Conservation (phyloP, 35 echinoderm and acorn worm species). For the Lytechinus pictus region DNA sequence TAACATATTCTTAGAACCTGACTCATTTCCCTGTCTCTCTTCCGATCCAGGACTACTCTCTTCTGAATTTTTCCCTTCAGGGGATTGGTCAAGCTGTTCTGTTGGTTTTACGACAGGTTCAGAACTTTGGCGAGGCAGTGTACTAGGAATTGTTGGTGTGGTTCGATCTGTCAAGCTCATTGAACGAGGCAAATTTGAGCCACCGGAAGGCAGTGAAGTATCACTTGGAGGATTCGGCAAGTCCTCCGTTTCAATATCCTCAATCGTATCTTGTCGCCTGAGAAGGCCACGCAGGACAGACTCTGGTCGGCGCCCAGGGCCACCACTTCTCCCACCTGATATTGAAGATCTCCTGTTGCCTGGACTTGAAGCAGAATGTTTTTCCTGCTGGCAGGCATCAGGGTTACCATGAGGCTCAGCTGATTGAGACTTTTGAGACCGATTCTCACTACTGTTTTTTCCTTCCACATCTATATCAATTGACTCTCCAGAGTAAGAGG, state of each 20-base stretch:
- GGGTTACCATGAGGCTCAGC: slow-evolving; percentile 2
- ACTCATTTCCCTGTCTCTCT: background rate
- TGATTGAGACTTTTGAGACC: slow-evolving; percentile 11
- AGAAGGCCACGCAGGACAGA: slow-evolving; percentile 51
- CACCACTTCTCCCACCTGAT: slow-evolving; percentile 39
- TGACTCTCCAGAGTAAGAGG: slow-evolving; percentile 47
- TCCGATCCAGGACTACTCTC: slow-evolving; percentile 22
- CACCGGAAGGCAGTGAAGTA: background rate
- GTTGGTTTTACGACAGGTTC: slow-evolving; percentile 50
- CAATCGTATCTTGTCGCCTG: slow-evolving; percentile 39
- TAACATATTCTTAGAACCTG: background rate
- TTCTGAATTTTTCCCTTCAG: background rate
- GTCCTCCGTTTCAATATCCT: slow-evolving; percentile 34
- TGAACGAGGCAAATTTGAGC: slow-evolving; percentile 26
- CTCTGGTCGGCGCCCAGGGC: background rate
- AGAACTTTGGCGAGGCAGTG: slow-evolving; percentile 51
- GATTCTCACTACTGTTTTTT: slow-evolving; percentile 24
- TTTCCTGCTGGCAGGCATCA: slow-evolving; percentile 40
- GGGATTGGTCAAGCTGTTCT: background rate
- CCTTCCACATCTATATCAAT: slow-evolving; percentile 37
- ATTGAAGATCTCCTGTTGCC: background rate
- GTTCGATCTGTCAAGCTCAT: slow-evolving; percentile 16
- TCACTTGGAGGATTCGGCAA: background rate
- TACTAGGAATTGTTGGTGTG: background rate
- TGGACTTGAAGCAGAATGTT: background rate